Evolutionary conservation across 2,797 vertebrate genomes (phyloP).

Genomic region (Huso huso): DNA sequence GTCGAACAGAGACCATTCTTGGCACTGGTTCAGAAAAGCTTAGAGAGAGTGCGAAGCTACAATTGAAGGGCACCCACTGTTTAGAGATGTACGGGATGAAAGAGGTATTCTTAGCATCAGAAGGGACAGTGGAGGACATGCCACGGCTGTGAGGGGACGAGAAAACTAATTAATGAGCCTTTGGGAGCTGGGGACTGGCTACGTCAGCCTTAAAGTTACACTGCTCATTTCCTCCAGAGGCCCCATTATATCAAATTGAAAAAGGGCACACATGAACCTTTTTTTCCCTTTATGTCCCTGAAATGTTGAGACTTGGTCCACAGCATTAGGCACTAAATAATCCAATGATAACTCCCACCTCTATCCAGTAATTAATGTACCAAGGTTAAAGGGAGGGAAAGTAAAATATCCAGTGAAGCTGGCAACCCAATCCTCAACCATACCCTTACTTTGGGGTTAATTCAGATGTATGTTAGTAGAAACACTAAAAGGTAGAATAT

Average conservation of each 20-base stretch:
- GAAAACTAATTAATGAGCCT: constrained; percentile 53
- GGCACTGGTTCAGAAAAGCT: constrained; percentile 29
- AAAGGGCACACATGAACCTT: too few species aligned
- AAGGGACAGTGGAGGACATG: constrained; percentile 35
- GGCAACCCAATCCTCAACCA: too few species aligned
- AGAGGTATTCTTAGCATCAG: constrained; percentile 34
- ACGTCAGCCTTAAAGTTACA: constrained; percentile 10
- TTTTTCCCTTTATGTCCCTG: too few species aligned
- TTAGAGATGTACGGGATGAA: constrained; percentile 22
- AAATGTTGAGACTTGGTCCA: too few species aligned
- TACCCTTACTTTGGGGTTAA: too few species aligned
- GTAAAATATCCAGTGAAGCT: too few species aligned
- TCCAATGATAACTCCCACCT: too few species aligned
- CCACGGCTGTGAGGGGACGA: constrained; percentile 41
- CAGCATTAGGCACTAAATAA: too few species aligned
- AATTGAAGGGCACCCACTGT: constrained; percentile 33
- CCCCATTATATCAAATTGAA: neutral
- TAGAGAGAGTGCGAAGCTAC: constrained; percentile 27
- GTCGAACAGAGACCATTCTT: constrained; percentile 25
- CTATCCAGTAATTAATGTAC: too few species aligned
- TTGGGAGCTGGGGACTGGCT: constrained; percentile 45
- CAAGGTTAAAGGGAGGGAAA: too few species aligned
- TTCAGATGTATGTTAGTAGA: too few species aligned
- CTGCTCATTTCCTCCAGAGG: neutral
- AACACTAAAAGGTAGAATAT: too few species aligned